These are phyloP conservation scores for Coreius guichenoti DNA, from an alignment of 2,797 vertebrate genomes.

Conservation along the genomic window DNA sequence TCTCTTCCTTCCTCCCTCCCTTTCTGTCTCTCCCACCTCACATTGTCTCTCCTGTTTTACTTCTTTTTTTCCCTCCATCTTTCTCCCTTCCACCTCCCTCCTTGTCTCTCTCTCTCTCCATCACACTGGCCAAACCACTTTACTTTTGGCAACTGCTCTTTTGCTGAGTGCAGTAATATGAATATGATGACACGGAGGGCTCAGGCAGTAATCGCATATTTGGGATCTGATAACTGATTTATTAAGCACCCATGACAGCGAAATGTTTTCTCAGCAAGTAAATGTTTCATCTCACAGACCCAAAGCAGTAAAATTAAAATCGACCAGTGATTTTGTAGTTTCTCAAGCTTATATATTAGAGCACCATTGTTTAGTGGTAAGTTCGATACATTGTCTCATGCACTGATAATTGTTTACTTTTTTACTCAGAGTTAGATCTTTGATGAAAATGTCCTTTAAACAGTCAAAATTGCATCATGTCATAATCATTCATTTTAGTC, in stretches of 20 bases:
- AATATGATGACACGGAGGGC: conserved; percentile 55
- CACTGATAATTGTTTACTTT: neutral
- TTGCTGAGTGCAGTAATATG: conserved; percentile 61
- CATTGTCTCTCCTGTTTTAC: conserved; percentile 47
- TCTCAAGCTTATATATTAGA: neutral
- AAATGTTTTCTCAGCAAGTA: conserved; percentile 54
- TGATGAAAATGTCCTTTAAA: neutral
- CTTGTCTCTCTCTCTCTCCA: conserved; percentile 45
- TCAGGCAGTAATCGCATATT: conserved; percentile 57
- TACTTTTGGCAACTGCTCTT: conserved; percentile 71
- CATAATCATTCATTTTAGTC: neutral
- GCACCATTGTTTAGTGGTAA: neutral
- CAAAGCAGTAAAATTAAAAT: conserved; percentile 31
- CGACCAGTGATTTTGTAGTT: conserved; percentile 5
- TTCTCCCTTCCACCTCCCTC: conserved; percentile 59
- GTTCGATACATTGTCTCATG: neutral
- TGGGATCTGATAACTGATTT: conserved; percentile 56
- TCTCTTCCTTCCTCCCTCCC: conserved; percentile 41
- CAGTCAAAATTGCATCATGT: neutral
- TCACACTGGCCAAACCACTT: conserved; percentile 70
- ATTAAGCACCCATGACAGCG: conserved; percentile 47
- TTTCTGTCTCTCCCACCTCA: conserved; percentile 21
- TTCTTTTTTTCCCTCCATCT: conserved; percentile 15
- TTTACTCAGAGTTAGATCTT: neutral
- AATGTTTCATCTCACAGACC: conserved; percentile 28